Evolutionary conservation across 1,140 invertebrate species (phyloP), one percentile per base, ranked within the genome.

Genomic region (Metaphire vulgaris): DNA sequence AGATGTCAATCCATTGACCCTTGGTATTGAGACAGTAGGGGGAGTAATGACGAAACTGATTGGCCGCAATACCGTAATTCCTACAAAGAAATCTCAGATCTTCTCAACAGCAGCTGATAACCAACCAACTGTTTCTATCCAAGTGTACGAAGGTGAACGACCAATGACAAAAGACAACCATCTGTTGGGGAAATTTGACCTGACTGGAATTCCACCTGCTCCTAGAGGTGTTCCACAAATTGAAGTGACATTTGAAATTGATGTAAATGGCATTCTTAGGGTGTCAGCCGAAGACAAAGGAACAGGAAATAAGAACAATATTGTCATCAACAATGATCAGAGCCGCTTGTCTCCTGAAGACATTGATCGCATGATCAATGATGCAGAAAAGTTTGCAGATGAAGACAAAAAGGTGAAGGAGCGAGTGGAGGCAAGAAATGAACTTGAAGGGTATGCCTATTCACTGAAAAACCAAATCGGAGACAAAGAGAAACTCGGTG

Each of bases 161-260:
- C 94, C 97, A 33, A 98, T 99, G 97, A 99, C 97, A 77, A 99
- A 99, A 87, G 97, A 99, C 85, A 99, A 99, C 86, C 96, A 99
- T 88, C 88, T 96, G 72, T 89, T 98, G 33, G 96, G 96, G 77
- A 98, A 99, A 87, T 99, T 99, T 86, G 97, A 99, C 86, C 87
- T 99, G 32, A 99, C 96, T 78, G 97, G 96, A 71, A 97, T 99
- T 79, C 97, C 97, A 79, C 96, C 96, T 56, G 96, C 97, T 69
- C 96, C 96, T 1, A 89, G 97, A 83, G 97, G 97, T 77, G 95
- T 99, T 66, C 96, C 97, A n/a, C 96, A 99, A 87, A 98, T 99
- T 84, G 95, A 98, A 87, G 96, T 99, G 0, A 98, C 96, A 0
- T 99, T 99, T 83, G 97, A 99, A 88, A 99, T 99, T 81, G 97